Base-by-base conservation (phyloP, 2,113 vertebrate genomes). In the Osmerus mordax region DNA sequence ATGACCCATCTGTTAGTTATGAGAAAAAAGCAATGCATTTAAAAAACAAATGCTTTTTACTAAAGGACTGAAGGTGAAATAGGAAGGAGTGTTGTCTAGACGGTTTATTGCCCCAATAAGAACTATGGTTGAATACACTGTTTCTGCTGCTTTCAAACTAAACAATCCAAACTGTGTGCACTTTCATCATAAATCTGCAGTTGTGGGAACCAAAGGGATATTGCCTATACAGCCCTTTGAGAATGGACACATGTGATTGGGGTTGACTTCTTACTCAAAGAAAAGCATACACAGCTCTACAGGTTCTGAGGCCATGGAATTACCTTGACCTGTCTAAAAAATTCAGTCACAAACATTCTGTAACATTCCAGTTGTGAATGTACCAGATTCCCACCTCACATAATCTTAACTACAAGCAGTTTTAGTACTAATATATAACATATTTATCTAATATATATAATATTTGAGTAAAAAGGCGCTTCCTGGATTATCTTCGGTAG, bases 71-170 rank as follows among this genome's bases (percentile, higher is more conserved):
- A 87, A 89, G 88, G 84, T 88, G 85, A 82, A 90, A 83, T 93
- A 94, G 93, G 94, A 93, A 94, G 95, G 95, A 95, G 95, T 93
- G 94, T 93, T 94, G 97, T 99, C 97, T 99, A 98, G 97, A 99
- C 97, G 93, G 84, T 99, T 99, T 99, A 99, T 96, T 92, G 92
- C 94, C 84, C 94, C 96, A 96, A 96, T 98, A 98, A 97, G 94
- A 96, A 89, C 92, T 90, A 94, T 92, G 93, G 91, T 91, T 92
- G 93, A 95, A 96, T 92, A 89, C 91, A 84, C 84, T 92, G 92
- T 92, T 95, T 93, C 92, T 91, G 92, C 94, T 93, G 89, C 91
- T 83, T 89, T 95, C 92, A 95, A 93, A 94, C 95, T 92, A 95
- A 96, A 96, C 88, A 89, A 77, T 70, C 84, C 78, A 80, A 85